Evolutionary conservation across 2,888 invertebrate species (phyloP).

Genomic region (Mimas tiliae): DNA sequence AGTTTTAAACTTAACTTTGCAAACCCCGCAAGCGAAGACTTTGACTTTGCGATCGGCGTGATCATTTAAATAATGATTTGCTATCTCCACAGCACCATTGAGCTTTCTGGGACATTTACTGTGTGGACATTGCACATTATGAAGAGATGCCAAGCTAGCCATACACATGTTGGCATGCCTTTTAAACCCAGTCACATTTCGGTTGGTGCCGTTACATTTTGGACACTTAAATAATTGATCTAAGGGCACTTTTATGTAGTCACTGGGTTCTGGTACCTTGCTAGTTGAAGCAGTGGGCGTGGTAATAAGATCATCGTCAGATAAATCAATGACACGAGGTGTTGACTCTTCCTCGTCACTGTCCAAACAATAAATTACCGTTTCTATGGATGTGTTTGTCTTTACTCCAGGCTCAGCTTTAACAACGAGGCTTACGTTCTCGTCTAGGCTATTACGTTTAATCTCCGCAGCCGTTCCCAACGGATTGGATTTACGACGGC

Average conservation of each 20-base stretch:
- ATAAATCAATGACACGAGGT: slow-evolving; percentile 49
- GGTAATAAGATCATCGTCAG: slow-evolving; percentile 46
- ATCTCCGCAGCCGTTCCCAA: not conserved
- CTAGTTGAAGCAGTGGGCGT: slow-evolving; percentile 12
- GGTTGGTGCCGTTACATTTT: slow-evolving; percentile 44
- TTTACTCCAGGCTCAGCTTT: slow-evolving; percentile 50
- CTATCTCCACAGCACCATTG: slow-evolving; percentile 38
- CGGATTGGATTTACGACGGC: not conserved
- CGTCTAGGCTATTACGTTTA: not conserved
- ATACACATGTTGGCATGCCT: slow-evolving; percentile 48
- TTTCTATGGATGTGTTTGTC: slow-evolving; percentile 28
- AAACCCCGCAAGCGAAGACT: slow-evolving; percentile 48
- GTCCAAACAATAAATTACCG: slow-evolving; percentile 62
- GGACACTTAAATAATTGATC: slow-evolving; percentile 54
- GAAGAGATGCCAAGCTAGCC: slow-evolving; percentile 32
- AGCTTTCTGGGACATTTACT: not conserved
- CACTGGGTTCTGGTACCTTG: not conserved
- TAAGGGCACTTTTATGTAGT: slow-evolving; percentile 30
- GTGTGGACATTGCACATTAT: slow-evolving; percentile 28
- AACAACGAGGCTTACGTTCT: slow-evolving; percentile 39
- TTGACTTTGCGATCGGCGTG: slow-evolving; percentile 35
- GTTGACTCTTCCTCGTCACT: slow-evolving; percentile 68
- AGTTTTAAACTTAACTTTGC: slow-evolving; percentile 37
- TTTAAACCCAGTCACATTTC: slow-evolving; percentile 49
- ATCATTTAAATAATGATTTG: slow-evolving; percentile 51